Conservation (phyloP, 2,888 invertebrate species). For the Erebia ligea region DNA sequence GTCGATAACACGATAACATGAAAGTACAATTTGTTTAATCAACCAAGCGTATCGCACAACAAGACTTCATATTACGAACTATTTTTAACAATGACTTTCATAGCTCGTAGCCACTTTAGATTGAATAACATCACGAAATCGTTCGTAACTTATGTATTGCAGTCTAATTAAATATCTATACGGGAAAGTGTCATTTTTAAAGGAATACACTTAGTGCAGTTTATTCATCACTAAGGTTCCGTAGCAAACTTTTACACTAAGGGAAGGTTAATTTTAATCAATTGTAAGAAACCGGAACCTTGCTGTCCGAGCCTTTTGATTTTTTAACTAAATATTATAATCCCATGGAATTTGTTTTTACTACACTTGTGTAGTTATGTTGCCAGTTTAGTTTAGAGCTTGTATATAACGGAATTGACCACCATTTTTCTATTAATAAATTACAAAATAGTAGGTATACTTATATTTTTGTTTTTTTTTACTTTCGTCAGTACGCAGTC, state of each 20-base stretch:
- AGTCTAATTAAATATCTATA: slow-evolving; percentile 21
- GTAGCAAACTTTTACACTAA: not conserved
- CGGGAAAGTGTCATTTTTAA: slow-evolving; percentile 36
- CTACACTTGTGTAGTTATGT: too few relatives aligned
- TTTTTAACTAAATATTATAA: too few relatives aligned
- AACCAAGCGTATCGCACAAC: slow-evolving; percentile 46
- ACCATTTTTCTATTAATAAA: too few relatives aligned
- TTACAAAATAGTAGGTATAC: too few relatives aligned
- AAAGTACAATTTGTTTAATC: slow-evolving; percentile 54
- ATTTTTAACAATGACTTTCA: slow-evolving; percentile 16
- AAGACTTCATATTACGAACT: slow-evolving; percentile 34
- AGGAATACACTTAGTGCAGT: slow-evolving; percentile 27
- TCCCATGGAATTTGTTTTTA: too few relatives aligned
- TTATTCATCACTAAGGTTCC: not conserved
- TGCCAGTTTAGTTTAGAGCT: too few relatives aligned
- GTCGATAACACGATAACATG: slow-evolving; percentile 39
- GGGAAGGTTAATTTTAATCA: too few relatives aligned
- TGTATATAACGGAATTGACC: too few relatives aligned
- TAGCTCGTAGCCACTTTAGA: slow-evolving; percentile 7
- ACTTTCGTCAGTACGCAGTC: too few relatives aligned
- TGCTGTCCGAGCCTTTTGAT: not conserved
- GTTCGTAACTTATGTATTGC: slow-evolving; percentile 18
- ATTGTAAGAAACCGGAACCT: not conserved
- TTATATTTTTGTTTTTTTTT: too few relatives aligned
- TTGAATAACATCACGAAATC: slow-evolving; percentile 23